Evolutionary conservation across 2,797 vertebrate genomes (phyloP), one percentile per base, ranked within the genome.

Genomic region (Salmo trutta): DNA sequence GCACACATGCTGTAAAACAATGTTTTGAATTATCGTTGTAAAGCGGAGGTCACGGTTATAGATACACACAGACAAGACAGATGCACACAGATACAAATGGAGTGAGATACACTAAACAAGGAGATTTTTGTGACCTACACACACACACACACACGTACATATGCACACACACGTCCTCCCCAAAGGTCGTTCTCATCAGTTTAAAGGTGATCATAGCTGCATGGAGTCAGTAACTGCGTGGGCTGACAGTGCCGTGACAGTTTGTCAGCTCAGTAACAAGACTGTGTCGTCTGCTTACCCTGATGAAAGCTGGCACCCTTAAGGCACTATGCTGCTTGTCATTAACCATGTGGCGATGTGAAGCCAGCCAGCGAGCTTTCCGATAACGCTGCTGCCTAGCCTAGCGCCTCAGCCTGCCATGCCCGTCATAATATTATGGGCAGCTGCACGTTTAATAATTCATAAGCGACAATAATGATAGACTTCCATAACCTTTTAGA

Each of bases 361-460:
- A 19, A 0, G 64, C 77, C 78, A 77, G 53, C 82, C 85, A 1
- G 21, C 67, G 69, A 47, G 10, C 53, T 72, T 77, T 67, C 77
- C 74, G 72, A 62, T 62, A 62, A 21, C n/a, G 16, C 5, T 62
- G 79, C 74, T 78, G 64, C 71, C 71, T 0, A 75, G 64, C 59
- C 70, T 62, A 75, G 83, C 65, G 78, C 47, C 0, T 73, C 54
- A 17, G 3, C 41, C 2, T 80, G 82, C 79, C 72, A 78, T 36
- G 69, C 79, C 75, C 21, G 59, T 86, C 91, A 84, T 81, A 85
- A 79, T 81, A 12, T 1, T 66, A 83, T 64, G 83, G 87, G 86
- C 89, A 82, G 83, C 85, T 85, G 86, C 77, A 78, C 75, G 14
- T 83, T 92, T 82, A 91, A 86, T 93, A 88, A 93, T 90, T 91